Evolutionary conservation across 2,888 invertebrate genomes (phyloP).

Genomic region (Lomographa bimaculata): DNA sequence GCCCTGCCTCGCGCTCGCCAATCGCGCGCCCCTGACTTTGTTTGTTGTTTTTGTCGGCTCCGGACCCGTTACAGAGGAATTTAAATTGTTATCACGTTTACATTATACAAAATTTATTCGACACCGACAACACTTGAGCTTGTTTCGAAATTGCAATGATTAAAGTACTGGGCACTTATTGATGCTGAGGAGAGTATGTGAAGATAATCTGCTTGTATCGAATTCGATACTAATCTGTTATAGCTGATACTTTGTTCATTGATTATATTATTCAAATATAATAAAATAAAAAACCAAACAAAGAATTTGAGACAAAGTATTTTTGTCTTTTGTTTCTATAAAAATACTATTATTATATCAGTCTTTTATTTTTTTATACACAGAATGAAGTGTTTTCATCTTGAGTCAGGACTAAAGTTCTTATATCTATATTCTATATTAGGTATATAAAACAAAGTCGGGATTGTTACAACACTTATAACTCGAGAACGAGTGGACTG

Average conservation of each 20-base stretch:
- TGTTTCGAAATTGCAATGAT: constrained; percentile 84
- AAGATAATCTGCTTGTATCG: constrained; percentile 40
- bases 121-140: constrained; percentile 81
- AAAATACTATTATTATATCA: no score
- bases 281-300: constrained; percentile 22
- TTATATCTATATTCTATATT: no score
- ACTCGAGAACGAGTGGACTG: no score
- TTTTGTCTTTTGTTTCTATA: no score
- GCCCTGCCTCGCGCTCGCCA: constrained; percentile 57
- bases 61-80: constrained; percentile 82
- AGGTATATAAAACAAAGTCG: no score
- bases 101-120: constrained; percentile 84
- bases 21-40: constrained; percentile 64
- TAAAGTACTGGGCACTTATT: constrained; percentile 74
- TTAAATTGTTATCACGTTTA: constrained; percentile 84
- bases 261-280: no score
- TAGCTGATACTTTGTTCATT: constrained; percentile 36
- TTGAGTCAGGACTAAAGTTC: no score
- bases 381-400: no score
- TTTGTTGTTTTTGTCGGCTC: constrained; percentile 83
- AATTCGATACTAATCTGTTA: constrained; percentile 37
- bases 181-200: constrained; percentile 55
- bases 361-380: no score
- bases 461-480: no score
- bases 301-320: no score